phyloP scores from a whole-genome alignment of 2,113 vertebrate genomes.

The Plestiodon gilberti region DNA sequence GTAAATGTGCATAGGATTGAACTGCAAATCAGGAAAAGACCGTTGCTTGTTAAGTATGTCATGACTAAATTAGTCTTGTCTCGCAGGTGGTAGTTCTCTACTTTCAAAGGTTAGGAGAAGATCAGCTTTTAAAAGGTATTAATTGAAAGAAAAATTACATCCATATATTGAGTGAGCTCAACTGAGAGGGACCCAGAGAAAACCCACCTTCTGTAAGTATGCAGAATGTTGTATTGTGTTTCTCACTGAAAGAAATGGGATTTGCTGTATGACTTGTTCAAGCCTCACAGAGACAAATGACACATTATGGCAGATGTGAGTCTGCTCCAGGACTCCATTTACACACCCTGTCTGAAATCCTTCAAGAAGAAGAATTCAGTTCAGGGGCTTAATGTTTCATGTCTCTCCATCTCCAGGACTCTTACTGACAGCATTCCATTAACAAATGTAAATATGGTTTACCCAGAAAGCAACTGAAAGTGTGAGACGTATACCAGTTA shows the following conservation, averaged over 20 bases:
- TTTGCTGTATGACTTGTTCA: not conserved
- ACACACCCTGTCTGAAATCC: conserved; percentile 3
- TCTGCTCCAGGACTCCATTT: conserved; percentile 40
- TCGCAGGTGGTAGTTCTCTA: not conserved
- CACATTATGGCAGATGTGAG: not conserved
- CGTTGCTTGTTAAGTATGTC: conserved; percentile 18
- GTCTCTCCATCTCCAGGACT: conserved; percentile 28
- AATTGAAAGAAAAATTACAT: conserved; percentile 23
- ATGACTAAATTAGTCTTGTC: not conserved
- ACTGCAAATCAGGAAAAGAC: not conserved
- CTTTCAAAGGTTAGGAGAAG: not conserved
- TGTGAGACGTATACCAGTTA: not conserved
- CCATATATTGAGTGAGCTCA: conserved; percentile 5
- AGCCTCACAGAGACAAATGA: not conserved
- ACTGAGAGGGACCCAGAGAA: conserved; percentile 36
- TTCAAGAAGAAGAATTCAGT: conserved; percentile 53
- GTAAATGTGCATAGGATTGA: not conserved
- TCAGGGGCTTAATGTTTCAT: conserved; percentile 51
- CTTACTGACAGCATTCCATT: conserved; percentile 49
- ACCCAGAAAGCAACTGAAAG: not conserved
- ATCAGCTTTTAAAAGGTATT: conserved; percentile 18
- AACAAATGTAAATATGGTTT: conserved; percentile 43
- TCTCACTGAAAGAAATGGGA: not conserved
- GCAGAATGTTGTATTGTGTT: rapidly evolving
- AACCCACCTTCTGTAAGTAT: not conserved